Evolutionary conservation across 1,140 invertebrate species (phyloP).

Genomic region (Leptopilina boulardi): DNA sequence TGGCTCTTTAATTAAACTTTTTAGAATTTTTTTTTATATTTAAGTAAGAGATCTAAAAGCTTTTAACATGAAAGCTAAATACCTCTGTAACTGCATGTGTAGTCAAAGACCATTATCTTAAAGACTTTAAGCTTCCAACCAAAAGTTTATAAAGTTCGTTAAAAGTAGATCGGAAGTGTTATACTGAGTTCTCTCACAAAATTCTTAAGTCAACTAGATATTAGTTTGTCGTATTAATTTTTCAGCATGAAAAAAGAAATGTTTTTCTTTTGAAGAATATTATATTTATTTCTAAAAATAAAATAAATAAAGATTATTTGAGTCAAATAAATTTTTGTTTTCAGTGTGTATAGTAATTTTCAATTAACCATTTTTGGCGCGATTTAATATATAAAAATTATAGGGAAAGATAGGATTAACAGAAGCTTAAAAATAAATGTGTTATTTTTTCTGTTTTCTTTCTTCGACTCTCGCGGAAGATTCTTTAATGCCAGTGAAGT

Average conservation of each 20-base stretch:
- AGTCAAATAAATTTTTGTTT: too few species aligned
- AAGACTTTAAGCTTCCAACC: conserved; percentile 23
- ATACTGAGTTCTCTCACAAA: neutral
- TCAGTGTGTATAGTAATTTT: too few species aligned
- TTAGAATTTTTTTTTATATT: neutral
- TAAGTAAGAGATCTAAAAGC: conserved; percentile 8
- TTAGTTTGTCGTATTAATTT: neutral
- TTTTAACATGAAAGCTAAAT: neutral
- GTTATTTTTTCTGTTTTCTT: too few species aligned
- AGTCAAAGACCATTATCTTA: neutral
- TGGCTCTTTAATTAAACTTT: neutral
- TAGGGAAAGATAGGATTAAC: neutral
- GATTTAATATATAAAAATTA: too few species aligned
- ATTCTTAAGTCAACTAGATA: conserved; percentile 8
- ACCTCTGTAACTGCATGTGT: neutral
- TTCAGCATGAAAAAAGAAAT: neutral
- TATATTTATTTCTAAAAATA: too few species aligned
- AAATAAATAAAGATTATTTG: too few species aligned
- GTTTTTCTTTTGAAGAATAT: too few species aligned
- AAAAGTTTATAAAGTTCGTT: conserved; percentile 32
- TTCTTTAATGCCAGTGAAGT: conserved; percentile 6
- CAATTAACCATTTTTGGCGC: too few species aligned
- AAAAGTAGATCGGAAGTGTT: conserved; percentile 16
- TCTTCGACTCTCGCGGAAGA: neutral
- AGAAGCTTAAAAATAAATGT: neutral